Evolutionary conservation across 1,140 invertebrate species (phyloP).

Genomic region (Formica exsecta): DNA sequence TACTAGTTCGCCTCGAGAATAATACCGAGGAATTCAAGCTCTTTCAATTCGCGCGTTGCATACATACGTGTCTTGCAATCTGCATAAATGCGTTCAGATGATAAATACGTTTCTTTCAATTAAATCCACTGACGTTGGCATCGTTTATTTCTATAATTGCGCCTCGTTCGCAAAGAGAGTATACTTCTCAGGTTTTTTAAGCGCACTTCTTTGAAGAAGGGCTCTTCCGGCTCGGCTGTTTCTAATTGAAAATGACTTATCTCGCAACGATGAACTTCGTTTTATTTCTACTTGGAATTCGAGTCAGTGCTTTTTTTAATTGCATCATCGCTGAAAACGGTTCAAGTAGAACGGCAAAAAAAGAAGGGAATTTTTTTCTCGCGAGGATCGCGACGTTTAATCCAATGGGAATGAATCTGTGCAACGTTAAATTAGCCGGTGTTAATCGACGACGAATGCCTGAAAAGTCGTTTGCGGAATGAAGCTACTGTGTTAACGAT

Average conservation of each 20-base stretch:
- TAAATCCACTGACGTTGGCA: background rate
- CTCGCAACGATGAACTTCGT: background rate
- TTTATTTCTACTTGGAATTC: conserved; percentile 10
- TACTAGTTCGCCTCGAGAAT: conserved; percentile 1
- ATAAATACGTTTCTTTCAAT: background rate
- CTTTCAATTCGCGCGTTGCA: background rate
- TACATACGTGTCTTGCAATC: background rate
- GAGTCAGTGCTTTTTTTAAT: background rate
- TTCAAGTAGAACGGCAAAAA: background rate
- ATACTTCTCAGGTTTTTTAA: background rate
- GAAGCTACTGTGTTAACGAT: conserved; percentile 9
- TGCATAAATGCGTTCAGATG: background rate
- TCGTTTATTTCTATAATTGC: background rate
- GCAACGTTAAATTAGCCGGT: conserved; percentile 10
- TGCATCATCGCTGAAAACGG: conserved; percentile 1
- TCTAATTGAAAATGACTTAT: conserved; percentile 20
- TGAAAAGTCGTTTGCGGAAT: conserved; percentile 21
- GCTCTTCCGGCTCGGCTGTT: background rate
- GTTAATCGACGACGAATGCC: background rate
- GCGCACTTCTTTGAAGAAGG: too few relatives aligned
- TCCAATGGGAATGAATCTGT: background rate
- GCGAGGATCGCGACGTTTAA: background rate
- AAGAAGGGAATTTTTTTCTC: background rate
- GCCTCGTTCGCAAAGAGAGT: background rate
- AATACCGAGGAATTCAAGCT: background rate